These are phyloP conservation scores for rabbit (Oryctolagus cuniculus) DNA, from an alignment of 2,113 vertebrate genomes.

Conservation along the genomic window mOryCun1.1 NC_091453.1:74234001-74234500, in stretches of 20 bases:
- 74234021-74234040: too few relatives aligned
- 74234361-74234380: neutral
- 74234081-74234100: slow-evolving; percentile 37
- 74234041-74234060: too few relatives aligned
- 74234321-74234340: neutral
- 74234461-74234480: neutral
- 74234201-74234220: too few relatives aligned
- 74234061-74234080: neutral
- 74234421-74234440: neutral
- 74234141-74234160: too few relatives aligned
- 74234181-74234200: too few relatives aligned
- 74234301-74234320: neutral
- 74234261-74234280: neutral
- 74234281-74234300: slow-evolving; percentile 24
- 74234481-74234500: neutral
- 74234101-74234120: neutral
- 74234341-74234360: neutral
- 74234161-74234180: too few relatives aligned
- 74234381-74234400: neutral
- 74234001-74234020: too few relatives aligned
- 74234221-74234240: too few relatives aligned
- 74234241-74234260: neutral
- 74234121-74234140: neutral
- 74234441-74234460: neutral
- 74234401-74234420: neutral